phyloP scores from a whole-genome alignment of 2,113 vertebrate species.

The Chroicocephalus ridibundus region DNA sequence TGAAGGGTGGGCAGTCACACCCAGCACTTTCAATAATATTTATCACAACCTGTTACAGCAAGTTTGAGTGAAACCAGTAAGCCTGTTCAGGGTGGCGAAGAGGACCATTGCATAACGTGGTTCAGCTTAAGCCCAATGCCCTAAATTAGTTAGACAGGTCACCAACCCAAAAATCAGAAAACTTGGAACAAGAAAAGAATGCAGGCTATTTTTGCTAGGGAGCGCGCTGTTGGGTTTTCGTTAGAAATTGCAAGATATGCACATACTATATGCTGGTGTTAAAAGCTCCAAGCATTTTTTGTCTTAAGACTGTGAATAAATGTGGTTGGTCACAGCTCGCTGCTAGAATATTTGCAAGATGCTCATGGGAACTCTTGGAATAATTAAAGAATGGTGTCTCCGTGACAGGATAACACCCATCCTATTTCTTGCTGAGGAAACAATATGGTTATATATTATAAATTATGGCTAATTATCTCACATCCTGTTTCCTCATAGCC shows the following conservation, averaged over 20 bases:
- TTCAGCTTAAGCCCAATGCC: not conserved
- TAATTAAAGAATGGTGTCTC: conserved; percentile 2
- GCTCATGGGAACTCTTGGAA: not conserved
- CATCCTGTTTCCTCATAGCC: conserved; percentile 10
- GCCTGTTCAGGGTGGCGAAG: not conserved
- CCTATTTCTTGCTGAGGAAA: not conserved
- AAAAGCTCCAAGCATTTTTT: not conserved
- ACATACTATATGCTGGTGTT: not conserved
- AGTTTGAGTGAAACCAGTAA: not conserved
- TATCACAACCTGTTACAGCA: not conserved
- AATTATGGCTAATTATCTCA: conserved; percentile 44
- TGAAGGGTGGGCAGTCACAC: not conserved
- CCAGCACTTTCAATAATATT: not conserved
- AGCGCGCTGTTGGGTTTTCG: not conserved
- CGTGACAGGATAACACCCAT: not conserved
- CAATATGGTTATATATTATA: conserved; percentile 9
- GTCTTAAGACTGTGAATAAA: not conserved
- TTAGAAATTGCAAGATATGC: not conserved
- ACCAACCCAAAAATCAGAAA: not conserved
- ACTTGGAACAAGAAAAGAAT: not conserved
- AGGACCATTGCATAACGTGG: not conserved
- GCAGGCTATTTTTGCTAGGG: not conserved
- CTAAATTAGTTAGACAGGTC: not conserved
- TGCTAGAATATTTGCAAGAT: not conserved
- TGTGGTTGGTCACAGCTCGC: not conserved